Conservation (phyloP, 2,113 vertebrate genomes). For the Gorilla gorilla region DNA sequence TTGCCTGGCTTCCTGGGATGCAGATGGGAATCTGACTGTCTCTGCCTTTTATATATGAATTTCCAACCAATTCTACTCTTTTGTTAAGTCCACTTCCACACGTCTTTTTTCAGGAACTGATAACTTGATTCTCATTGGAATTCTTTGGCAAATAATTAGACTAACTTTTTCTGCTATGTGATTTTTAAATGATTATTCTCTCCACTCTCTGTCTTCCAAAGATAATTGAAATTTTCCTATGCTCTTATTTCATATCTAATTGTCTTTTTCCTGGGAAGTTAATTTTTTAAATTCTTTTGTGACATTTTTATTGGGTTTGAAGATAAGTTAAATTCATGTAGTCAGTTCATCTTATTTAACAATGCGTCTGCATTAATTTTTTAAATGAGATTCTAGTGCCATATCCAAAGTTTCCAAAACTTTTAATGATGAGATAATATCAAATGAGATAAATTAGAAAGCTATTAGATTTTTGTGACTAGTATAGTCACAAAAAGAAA, state of each 20-base stretch:
- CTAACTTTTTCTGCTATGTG: background rate
- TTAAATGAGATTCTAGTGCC: background rate
- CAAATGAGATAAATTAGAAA: background rate
- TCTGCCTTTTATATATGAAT: background rate
- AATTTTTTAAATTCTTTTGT: background rate
- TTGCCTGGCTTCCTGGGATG: background rate
- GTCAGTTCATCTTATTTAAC: background rate
- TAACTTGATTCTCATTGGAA: background rate
- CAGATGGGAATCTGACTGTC: background rate
- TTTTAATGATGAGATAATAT: background rate
- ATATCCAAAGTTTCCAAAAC: constrained; percentile 8
- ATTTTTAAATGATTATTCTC: background rate
- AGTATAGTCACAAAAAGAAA: background rate
- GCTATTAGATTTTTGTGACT: background rate
- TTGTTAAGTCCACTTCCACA: background rate
- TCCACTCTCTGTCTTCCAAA: background rate
- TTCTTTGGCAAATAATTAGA: background rate
- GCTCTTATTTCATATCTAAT: background rate
- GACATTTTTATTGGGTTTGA: background rate
- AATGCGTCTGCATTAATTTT: background rate
- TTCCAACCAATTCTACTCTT: background rate
- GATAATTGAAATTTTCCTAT: background rate
- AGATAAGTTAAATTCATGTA: background rate
- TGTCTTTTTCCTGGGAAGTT: background rate
- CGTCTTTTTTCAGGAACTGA: background rate